Percentiles rank a stretch among this genome's conserved stretches.
phyloP scores from a whole-genome alignment of 1,140 invertebrate species.

The Bactericera cockerelli region DNA sequence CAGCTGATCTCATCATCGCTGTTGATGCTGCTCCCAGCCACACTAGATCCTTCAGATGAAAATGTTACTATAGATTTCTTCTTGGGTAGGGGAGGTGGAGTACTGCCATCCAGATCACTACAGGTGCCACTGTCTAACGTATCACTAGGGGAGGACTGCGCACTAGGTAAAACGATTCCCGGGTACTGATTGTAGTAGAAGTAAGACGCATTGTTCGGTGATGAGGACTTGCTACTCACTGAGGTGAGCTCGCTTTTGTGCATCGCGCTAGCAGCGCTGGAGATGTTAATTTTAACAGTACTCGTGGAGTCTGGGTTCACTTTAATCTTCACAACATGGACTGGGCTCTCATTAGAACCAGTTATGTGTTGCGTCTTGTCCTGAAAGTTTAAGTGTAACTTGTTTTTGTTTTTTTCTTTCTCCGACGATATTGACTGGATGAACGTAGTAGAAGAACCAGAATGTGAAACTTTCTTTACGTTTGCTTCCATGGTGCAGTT shows the following conservation, averaged over 20 bases:
- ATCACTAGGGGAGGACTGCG: conserved; percentile 58
- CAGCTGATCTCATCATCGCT: conserved; percentile 40
- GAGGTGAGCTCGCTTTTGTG: neutral
- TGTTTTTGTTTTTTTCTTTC: conserved; percentile 7
- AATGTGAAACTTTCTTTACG: too few species aligned
- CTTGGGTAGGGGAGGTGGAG: conserved; percentile 39
- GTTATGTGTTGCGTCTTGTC: conserved; percentile 7
- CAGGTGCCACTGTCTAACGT: conserved; percentile 66
- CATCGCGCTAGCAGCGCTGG: neutral
- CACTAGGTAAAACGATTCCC: conserved; percentile 31
- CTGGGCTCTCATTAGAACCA: neutral
- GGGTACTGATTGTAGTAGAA: conserved; percentile 2
- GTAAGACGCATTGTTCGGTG: neutral
- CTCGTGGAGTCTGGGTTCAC: neutral
- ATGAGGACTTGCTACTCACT: neutral
- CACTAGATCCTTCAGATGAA: neutral
- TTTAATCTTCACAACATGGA: conserved; percentile 8
- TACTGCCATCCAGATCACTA: conserved; percentile 50
- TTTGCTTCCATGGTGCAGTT: too few species aligned
- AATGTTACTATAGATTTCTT: conserved; percentile 8
- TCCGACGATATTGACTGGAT: neutral
- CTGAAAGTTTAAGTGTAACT: conserved; percentile 7
- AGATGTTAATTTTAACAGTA: conserved; percentile 1
- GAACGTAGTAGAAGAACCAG: too few species aligned
- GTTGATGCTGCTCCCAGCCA: neutral